Conservation (phyloP, 2,888 invertebrate genomes). For the Xestobium rufovillosum region DNA sequence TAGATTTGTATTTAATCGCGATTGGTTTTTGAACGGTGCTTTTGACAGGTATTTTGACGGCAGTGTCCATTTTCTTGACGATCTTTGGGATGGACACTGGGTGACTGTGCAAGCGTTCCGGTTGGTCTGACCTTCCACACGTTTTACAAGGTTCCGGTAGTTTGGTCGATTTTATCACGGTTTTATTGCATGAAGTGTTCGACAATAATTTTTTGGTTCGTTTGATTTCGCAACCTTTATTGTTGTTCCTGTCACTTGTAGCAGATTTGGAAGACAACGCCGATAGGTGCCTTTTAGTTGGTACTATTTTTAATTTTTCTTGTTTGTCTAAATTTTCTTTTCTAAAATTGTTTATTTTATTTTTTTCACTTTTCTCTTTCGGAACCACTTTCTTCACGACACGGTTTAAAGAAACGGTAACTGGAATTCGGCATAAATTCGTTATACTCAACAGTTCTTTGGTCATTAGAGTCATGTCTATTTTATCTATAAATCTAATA, state of each 20-base stretch:
- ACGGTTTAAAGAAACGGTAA: conserved; percentile 25
- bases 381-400: conserved; percentile 25
- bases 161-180: conserved; percentile 31
- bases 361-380: conserved; percentile 19
- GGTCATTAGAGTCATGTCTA: conserved; percentile 52
- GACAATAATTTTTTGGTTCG: not conserved
- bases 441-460: conserved; percentile 47
- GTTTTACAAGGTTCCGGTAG: conserved; percentile 53
- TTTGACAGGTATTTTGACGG: conserved; percentile 32
- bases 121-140: conserved; percentile 60
- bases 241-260: conserved; percentile 22
- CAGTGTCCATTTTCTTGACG: conserved; percentile 19
- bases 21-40: conserved; percentile 48
- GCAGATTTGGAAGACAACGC: not conserved
- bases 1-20: conserved; percentile 35
- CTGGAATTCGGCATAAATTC: conserved; percentile 38
- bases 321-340: conserved; percentile 27
- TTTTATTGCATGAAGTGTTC: not conserved
- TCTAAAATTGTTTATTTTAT: conserved; percentile 18
- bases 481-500: conserved; percentile 44
- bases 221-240: not conserved
- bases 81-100: conserved; percentile 37
- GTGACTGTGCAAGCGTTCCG: conserved; percentile 58
- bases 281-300: not conserved
- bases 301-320: conserved; percentile 19